Evolutionary conservation across 2,888 invertebrate species (phyloP).

Genomic region (Dichetophora obliterata): DNA sequence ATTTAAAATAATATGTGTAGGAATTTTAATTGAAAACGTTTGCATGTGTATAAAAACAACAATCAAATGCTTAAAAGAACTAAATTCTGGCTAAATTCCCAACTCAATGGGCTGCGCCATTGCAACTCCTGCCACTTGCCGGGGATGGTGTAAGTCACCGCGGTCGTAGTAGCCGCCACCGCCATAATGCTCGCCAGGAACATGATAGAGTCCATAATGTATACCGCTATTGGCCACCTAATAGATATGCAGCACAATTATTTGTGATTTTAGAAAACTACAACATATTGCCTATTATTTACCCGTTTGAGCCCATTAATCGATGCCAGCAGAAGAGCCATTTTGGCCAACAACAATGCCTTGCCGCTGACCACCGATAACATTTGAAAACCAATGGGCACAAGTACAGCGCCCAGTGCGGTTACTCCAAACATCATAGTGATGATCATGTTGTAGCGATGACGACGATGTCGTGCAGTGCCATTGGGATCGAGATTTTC

Average conservation of each 20-base stretch:
- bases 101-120: slow-evolving; percentile 47
- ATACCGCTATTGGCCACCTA: slow-evolving; percentile 80
- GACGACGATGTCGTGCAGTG: slow-evolving; percentile 71
- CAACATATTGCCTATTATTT: neutral
- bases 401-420: slow-evolving; percentile 80
- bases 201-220: slow-evolving; percentile 82
- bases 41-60: too few relatives aligned
- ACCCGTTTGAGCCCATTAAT: slow-evolving; percentile 86
- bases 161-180: slow-evolving; percentile 63
- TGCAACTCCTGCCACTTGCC: slow-evolving; percentile 58
- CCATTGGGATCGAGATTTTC: slow-evolving; percentile 49
- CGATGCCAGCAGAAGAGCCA: slow-evolving; percentile 83
- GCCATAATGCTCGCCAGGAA: slow-evolving; percentile 68
- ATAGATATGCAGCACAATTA: too few relatives aligned
- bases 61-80: too few relatives aligned
- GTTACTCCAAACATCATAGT: slow-evolving; percentile 85
- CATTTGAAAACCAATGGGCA: slow-evolving; percentile 89
- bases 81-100: neutral
- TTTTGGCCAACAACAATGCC: slow-evolving; percentile 83
- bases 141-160: slow-evolving; percentile 61
- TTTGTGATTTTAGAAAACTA: too few relatives aligned
- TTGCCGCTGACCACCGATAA: slow-evolving; percentile 86
- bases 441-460: slow-evolving; percentile 79
- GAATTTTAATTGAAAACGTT: too few relatives aligned
- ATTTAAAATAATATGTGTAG: too few relatives aligned